phyloP scores from a whole-genome alignment of 2,113 vertebrate genomes.

The Fregata magnificens region DNA sequence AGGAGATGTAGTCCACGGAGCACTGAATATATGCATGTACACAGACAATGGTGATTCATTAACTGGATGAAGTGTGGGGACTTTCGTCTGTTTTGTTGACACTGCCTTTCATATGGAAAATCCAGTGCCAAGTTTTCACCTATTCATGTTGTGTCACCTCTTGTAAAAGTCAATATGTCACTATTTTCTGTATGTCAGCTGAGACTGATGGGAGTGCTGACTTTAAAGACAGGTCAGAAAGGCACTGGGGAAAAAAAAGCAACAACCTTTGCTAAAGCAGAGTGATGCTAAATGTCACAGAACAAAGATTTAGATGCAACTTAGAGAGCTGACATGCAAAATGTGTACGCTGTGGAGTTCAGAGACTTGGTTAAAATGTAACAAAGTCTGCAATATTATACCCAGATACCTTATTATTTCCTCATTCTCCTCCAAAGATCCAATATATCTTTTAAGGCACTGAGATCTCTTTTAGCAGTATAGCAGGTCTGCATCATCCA shows the following conservation, averaged over 20 bases:
- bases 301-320: slow-evolving; percentile 63
- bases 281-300: slow-evolving; percentile 69
- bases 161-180: slow-evolving; percentile 74
- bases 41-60: background rate
- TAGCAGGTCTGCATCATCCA: background rate
- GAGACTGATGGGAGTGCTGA: slow-evolving; percentile 68
- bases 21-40: background rate
- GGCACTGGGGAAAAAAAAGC: slow-evolving; percentile 6
- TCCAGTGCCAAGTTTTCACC: background rate
- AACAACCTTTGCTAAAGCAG: slow-evolving; percentile 63
- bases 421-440: background rate
- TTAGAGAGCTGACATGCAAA: slow-evolving; percentile 54
- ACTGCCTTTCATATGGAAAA: slow-evolving; percentile 71
- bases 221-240: slow-evolving; percentile 75
- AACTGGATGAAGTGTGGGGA: background rate
- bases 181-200: slow-evolving; percentile 60
- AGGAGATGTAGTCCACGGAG: background rate
- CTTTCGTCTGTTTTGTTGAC: slow-evolving; percentile 49
- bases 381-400: background rate
- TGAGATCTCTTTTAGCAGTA: background rate
- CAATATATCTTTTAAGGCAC: background rate
- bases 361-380: background rate
- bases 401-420: background rate
- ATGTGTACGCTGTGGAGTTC: background rate
- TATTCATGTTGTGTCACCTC: slow-evolving; percentile 61